Percentiles rank a stretch among this genome's conserved stretches.
phyloP scores from a whole-genome alignment of 2,113 vertebrate species.

The Stegostoma tigrinum region DNA sequence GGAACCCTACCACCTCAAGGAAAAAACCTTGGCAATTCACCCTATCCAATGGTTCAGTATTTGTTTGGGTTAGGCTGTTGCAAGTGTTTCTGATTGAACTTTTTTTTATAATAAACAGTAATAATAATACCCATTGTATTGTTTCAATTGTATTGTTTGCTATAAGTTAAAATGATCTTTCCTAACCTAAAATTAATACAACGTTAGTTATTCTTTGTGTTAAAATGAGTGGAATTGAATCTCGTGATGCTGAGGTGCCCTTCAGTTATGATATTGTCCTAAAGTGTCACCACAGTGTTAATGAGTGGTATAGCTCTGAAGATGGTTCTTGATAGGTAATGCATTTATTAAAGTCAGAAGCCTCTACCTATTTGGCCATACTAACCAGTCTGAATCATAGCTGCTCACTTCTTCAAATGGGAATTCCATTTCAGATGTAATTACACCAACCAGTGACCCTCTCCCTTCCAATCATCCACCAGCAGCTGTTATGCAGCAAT shows the following conservation, averaged over 20 bases:
- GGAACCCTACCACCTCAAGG: too few relatives aligned
- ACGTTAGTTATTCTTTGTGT: neutral
- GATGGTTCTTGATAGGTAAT: neutral
- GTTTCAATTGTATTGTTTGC: neutral
- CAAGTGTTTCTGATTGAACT: neutral
- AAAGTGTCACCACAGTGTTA: neutral
- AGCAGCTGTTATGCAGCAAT: slow-evolving; percentile 9
- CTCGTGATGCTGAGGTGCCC: neutral
- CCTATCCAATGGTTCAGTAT: neutral
- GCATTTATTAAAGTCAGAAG: neutral
- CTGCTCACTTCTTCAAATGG: neutral
- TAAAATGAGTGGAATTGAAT: neutral
- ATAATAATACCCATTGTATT: neutral
- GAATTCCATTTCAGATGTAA: neutral
- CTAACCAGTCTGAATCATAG: neutral
- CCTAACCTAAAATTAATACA: neutral
- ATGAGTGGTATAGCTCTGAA: neutral
- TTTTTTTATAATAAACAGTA: neutral
- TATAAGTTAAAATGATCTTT: neutral
- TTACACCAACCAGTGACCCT: neutral
- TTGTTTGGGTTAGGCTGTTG: neutral
- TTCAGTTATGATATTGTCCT: neutral
- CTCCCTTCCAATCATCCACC: neutral
- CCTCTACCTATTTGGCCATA: neutral
- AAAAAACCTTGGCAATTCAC: too few relatives aligned